phyloP scores from a whole-genome alignment of 2,113 vertebrate species.

The Phylloscopus trochiloides region DNA sequence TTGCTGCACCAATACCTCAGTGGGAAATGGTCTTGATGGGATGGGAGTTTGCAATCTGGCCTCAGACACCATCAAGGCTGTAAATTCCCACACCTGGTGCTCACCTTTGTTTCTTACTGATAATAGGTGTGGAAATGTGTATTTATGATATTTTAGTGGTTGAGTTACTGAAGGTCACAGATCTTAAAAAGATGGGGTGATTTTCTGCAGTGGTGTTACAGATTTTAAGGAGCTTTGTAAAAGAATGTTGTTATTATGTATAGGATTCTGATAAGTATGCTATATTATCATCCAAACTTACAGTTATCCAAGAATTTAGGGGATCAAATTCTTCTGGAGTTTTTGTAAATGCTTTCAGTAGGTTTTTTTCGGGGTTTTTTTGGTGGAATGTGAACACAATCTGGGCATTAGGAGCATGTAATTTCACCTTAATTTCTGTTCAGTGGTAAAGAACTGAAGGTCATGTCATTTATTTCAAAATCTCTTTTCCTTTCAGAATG shows the following conservation, averaged over 20 bases:
- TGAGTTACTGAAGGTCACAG: neutral
- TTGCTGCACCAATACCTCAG: neutral
- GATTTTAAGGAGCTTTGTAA: neutral
- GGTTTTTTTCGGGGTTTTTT: too few species aligned
- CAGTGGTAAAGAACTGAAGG: neutral
- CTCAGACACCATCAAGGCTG: neutral
- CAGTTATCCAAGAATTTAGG: neutral
- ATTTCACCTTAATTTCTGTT: neutral
- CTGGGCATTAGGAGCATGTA: neutral
- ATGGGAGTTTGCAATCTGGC: neutral
- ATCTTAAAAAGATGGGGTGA: neutral
- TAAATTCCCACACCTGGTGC: slow-evolving; percentile 18
- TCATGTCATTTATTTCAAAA: neutral
- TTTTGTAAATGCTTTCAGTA: neutral
- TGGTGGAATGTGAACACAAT: neutral
- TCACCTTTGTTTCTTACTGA: slow-evolving; percentile 28
- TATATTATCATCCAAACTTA: neutral
- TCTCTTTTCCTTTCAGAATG: neutral
- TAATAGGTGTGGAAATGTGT: neutral
- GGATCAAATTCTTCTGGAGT: neutral
- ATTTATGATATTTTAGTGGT: slow-evolving; percentile 11
- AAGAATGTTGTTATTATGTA: neutral
- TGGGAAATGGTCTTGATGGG: neutral
- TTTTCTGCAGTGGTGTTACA: neutral
- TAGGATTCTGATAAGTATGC: neutral